Evolutionary conservation across 2,888 invertebrate genomes (phyloP), one percentile per base, ranked within the genome.

Genomic region (Pheosia gnoma): DNA sequence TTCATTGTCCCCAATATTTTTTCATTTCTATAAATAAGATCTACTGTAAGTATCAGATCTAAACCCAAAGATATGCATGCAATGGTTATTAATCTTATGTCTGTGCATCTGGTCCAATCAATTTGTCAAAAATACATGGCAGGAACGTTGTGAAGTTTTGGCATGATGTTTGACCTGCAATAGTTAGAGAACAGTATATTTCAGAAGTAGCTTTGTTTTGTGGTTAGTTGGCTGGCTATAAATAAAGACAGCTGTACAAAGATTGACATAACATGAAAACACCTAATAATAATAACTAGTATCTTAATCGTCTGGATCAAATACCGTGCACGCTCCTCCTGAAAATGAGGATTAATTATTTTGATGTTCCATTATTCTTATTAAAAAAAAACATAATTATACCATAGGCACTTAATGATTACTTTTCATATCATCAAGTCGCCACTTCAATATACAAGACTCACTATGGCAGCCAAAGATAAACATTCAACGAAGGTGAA

Each of bases 21-120:
- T 47, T 47, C n/a, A 47, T 11, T 4, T 47, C 11, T 47, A n/a
- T 47, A 47, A 47, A 47, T n/a, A n/a, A 47, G 11, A 47, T 47
- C 11, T 56, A 59, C 6, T 25, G 51, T 57, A 45, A 36, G n/a
- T 10, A 37, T 59, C 43, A 59, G 13, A 57, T 57, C 59, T 36
- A 52, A 52, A 52, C 3, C 47, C 52, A 59, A 53, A 59, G 53
- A 54, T 49, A 47, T 63, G 45, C 54, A 56, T 63, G 61, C 62
- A 68, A 59, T 39, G 41, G 56, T 63, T 65, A 74, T 74, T 66
- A 65, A 65, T 67, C 57, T 62, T 63, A 41, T 51, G 69, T 61
- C 41, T 60, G 61, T 52, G 59, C 71, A 72, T 71, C 60, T 71
- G 72, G 13, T 54, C 13, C 58, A 49, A 39, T 56, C 57, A 57